These are phyloP conservation scores for Pristionchus exspectatus DNA, from an alignment of 2,888 invertebrate species.

Conservation along the genomic window DNA sequence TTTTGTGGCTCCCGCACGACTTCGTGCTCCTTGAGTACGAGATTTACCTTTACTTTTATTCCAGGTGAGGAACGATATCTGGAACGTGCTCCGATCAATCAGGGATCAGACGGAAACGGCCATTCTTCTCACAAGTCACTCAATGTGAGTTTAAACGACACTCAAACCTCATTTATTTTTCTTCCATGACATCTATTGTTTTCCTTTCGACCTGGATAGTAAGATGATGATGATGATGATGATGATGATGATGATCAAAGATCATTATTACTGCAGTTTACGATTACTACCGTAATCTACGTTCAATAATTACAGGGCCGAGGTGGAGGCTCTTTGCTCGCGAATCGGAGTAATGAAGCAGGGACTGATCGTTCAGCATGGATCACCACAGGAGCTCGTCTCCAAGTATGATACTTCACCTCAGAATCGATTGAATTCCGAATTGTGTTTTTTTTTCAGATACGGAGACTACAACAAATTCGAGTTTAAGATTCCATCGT, in stretches of 20 bases:
- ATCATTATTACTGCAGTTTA: not conserved
- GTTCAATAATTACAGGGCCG: conserved; percentile 55
- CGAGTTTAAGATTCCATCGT: not conserved
- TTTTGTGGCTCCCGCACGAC: too few species aligned
- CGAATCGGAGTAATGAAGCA: conserved; percentile 74
- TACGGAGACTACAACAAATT: conserved; percentile 19
- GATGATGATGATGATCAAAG: not conserved
- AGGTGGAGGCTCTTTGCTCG: conserved; percentile 73
- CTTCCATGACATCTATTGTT: too few species aligned
- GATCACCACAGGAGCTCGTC: conserved; percentile 74
- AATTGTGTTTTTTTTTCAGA: not conserved
- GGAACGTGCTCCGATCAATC: conserved; percentile 74
- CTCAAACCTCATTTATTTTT: too few species aligned
- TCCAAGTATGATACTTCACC: conserved; percentile 59
- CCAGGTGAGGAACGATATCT: conserved; percentile 83
- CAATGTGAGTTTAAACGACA: conserved; percentile 67
- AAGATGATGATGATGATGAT: too few species aligned
- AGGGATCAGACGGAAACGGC: conserved; percentile 65
- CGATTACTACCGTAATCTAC: too few species aligned
- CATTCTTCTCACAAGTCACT: conserved; percentile 82
- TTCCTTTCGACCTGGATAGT: too few species aligned
- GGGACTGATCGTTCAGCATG: conserved; percentile 74
- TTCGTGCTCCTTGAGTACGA: too few species aligned
- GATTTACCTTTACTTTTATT: too few species aligned
- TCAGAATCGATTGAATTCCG: not conserved